Base-by-base conservation (phyloP, 2,113 vertebrate species). In the Apistogramma diplotaenia region DNA sequence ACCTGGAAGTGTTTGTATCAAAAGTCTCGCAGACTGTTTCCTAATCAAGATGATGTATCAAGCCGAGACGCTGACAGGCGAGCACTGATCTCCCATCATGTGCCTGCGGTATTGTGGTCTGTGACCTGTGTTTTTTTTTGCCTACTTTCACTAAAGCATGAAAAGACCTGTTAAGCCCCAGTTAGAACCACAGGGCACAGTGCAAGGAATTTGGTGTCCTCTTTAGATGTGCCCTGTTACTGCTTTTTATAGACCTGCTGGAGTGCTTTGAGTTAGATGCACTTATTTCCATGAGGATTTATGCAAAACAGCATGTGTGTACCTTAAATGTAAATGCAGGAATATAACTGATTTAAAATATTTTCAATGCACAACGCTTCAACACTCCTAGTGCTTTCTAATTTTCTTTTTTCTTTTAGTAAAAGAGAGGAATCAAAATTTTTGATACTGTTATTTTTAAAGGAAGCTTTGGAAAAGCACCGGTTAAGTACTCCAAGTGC, bases 61-160 rank as follows among this genome's bases (percentile, higher is more conserved):
- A 71, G 55, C 57, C 76, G 80, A 84, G 82, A 76, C 27, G 78
- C 37, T 73, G 79, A 59, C 76, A 76, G 72, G 59, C 81, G 23
- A 79, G 75, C 40, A 4, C 73, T 74, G 76, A 84, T 84, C 82
- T 82, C 56, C 27, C 49, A 76, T 75, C 79, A 67, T 65, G 53
- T 76, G 54, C 90, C 79, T 91, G 90, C 31, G 90, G 90, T 84
- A 79, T 85, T 91, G 90, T 80, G 93, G 90, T 91, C 73, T 89
- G 76, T 79, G 88, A 81, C 79, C 76, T 88, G 92, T 15, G 84
- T 19, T 56, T 90, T 86, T 37, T 27, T 89, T 88, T 84, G 83
- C 84, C 84, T 91, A 85, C 76, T 89, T 91, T 93, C 87, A 86
- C 91, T 85, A 87, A 90, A 91, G 90, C 86, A 91, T 91, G 87